Evolutionary conservation across 2,797 vertebrate genomes (phyloP).

Genomic region (Sebastes vulpes): DNA sequence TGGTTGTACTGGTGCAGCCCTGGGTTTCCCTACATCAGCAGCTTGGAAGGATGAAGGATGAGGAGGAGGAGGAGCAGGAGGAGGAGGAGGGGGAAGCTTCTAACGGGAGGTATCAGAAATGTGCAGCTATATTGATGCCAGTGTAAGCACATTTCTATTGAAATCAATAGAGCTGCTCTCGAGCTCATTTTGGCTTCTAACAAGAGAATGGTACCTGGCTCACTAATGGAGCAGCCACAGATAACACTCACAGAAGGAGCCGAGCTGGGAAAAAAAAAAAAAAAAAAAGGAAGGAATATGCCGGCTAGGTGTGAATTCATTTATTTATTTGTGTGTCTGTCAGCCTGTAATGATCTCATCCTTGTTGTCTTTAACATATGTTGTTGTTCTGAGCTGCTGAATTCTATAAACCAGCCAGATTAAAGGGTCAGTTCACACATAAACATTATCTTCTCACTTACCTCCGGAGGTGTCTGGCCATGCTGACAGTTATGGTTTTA

Average conservation of each 20-base stretch:
- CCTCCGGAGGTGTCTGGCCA: not conserved
- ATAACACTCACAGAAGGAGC: conserved; percentile 20
- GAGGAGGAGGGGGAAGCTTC: conserved; percentile 23
- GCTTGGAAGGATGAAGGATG: conserved; percentile 61
- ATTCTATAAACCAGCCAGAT: not conserved
- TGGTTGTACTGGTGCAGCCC: conserved; percentile 56
- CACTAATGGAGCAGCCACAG: conserved; percentile 53
- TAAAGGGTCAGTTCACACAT: not conserved
- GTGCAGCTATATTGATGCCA: conserved; percentile 70
- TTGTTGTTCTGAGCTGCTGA: conserved; percentile 3
- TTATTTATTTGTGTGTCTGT: conserved; percentile 26
- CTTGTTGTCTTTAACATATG: conserved; percentile 14
- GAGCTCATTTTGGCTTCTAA: conserved; percentile 67
- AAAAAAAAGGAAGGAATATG: not conserved
- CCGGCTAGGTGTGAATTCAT: conserved; percentile 2
- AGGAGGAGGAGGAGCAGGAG: conserved; percentile 30
- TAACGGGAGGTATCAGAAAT: conserved; percentile 68
- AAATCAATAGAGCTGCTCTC: conserved; percentile 76
- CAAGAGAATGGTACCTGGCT: conserved; percentile 54
- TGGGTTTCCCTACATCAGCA: conserved; percentile 80
- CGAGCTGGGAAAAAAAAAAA: not conserved
- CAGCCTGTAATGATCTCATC: not conserved
- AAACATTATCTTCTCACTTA: not conserved
- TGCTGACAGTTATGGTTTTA: not conserved
- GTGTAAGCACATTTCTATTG: conserved; percentile 78